A percentile compares a stretch with the other conserved stretches of the same genome.
Evolutionary conservation across 2,888 invertebrate species (phyloP).

Genomic region (Synergus itoensis): DNA sequence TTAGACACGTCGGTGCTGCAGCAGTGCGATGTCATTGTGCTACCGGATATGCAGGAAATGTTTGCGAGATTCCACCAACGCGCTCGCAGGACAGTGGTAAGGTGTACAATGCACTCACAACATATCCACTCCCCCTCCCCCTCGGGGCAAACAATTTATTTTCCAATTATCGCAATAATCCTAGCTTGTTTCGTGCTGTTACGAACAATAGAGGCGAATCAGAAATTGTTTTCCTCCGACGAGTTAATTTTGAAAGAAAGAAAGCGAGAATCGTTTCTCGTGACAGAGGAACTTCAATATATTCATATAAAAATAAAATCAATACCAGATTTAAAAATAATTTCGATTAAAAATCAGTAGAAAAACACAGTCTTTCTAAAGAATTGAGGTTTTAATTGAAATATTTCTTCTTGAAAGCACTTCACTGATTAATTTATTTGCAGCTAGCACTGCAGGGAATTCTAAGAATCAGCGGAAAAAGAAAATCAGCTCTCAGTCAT

Average conservation of each 20-base stretch:
- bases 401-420: conserved; percentile 24
- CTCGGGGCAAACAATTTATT: conserved; percentile 32
- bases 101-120: conserved; percentile 46
- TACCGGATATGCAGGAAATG: conserved; percentile 84
- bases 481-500: conserved; percentile 18
- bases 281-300: neutral
- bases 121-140: neutral
- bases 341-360: neutral
- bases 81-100: conserved; percentile 64
- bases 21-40: conserved; percentile 87
- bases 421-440: conserved; percentile 32
- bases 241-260: neutral
- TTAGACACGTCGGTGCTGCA: conserved; percentile 88
- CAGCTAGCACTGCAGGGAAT: conserved; percentile 1
- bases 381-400: conserved; percentile 17
- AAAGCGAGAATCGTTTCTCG: neutral
- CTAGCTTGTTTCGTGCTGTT: conserved; percentile 2
- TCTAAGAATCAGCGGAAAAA: neutral
- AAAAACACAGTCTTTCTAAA: neutral
- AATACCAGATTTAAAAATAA: neutral
- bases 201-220: conserved; percentile 11
- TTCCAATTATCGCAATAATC: conserved; percentile 40
- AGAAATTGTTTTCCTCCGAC: conserved; percentile 7
- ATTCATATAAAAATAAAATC: neutral
- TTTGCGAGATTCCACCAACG: conserved; percentile 83